Base-by-base conservation (phyloP, 2,113 vertebrate genomes). In the Hystrix brachyura region DNA sequence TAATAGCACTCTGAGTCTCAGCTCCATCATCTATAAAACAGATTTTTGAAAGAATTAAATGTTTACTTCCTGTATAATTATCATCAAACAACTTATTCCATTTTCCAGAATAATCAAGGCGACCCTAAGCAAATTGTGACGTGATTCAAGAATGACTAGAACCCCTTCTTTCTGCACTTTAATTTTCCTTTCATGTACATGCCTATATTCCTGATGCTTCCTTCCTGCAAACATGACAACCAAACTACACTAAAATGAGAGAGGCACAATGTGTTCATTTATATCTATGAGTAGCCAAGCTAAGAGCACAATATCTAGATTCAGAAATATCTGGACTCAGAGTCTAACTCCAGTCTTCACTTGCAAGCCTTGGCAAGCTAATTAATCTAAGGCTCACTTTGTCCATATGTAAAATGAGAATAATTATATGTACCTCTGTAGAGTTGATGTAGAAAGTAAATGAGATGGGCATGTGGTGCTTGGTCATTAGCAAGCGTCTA, bases 301-400 rank as follows among this genome's bases (percentile, higher is more conserved):
- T 46, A 90, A 69, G 2, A 60, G n/a, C 3, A 64, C 2, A 62
- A 32, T 19, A 76, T n/a, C 55, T 32, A 74, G 15, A 88, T 17
- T 88, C 18, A 64, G 38, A 53, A 1, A 89, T 25, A 57, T 74
- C 64, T 78, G 27, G 3, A 13, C 65, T 96, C 71, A n/a, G 83
- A 82, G 71, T 15, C 69, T 53, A 48, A 17, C 38, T 84, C 15
- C 27, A 48, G 76, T 46, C 72, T 90, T 84, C 25, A 87, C n/a
- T 72, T 0, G 10, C 55, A 29, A 67, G 2, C 14, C 32, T 69
- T 51, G n/a, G 53, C 53, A 95, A 72, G 59, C 62, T 57, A 83
- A 74, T 91, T 92, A 62, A n/a, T 71, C 62, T 43, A 87, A 87
- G 27, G 27, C 29, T 90, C 48, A 34, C 46, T 80, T 92, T 90